phyloP scores from a whole-genome alignment of 2,797 vertebrate species.

The Chelidonichthys spinosus region DNA sequence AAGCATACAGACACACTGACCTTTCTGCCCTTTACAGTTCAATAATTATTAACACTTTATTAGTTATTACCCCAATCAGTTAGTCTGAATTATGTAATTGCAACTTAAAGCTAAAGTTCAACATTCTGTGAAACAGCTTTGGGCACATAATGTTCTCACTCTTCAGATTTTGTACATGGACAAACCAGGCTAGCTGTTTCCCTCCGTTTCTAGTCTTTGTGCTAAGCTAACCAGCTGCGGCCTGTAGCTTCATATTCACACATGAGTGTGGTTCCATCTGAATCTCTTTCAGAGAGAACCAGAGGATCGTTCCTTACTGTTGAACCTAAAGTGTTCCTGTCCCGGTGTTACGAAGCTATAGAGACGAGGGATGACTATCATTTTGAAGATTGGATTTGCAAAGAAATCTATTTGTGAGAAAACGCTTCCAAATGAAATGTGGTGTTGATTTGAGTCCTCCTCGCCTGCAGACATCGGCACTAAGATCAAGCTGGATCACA shows the following conservation, averaged over 20 bases:
- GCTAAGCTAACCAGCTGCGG: not conserved
- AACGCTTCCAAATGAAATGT: not conserved
- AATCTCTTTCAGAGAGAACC: not conserved
- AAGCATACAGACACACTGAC: not conserved
- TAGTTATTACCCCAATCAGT: no score
- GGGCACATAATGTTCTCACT: not conserved
- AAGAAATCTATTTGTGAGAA: not conserved
- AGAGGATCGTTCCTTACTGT: not conserved
- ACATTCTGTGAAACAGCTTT: not conserved
- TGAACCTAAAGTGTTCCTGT: no score
- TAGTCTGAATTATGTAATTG: no score
- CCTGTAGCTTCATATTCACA: no score
- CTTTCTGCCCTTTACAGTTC: no score
- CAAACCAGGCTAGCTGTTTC: not conserved
- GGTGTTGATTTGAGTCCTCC: not conserved
- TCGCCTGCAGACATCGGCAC: constrained; percentile 51
- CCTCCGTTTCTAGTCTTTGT: not conserved
- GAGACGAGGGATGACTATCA: no score
- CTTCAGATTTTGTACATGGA: not conserved
- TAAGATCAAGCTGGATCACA: constrained; percentile 72
- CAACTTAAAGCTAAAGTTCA: not conserved
- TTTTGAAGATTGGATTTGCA: no score
- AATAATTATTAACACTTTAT: no score
- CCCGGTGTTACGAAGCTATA: no score
- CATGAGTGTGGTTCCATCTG: not conserved